Percentiles rank a stretch among this genome's conserved stretches.
phyloP scores from a whole-genome alignment of 2,113 vertebrate species.

The Stictonetta naevosa region DNA sequence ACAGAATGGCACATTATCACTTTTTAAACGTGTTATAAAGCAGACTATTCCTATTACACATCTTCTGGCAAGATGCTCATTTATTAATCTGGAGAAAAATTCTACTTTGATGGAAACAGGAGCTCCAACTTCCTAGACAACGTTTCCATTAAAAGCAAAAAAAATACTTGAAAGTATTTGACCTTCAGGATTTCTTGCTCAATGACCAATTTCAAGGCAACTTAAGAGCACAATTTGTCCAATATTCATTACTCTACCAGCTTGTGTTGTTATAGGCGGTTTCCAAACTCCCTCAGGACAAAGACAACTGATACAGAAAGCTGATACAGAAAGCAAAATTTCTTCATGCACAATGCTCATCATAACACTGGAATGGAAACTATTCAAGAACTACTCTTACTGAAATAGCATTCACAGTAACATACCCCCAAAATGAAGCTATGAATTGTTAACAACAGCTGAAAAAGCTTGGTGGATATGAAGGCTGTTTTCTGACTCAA shows the following conservation, averaged over 20 bases:
- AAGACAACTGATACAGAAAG: not conserved
- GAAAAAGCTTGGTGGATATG: too few species aligned
- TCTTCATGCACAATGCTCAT: not conserved
- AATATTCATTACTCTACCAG: not conserved
- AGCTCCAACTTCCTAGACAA: not conserved
- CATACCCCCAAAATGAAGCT: not conserved
- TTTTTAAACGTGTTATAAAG: not conserved
- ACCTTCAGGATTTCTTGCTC: not conserved
- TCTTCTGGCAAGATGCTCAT: not conserved
- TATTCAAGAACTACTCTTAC: not conserved
- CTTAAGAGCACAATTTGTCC: not conserved
- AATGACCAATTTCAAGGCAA: not conserved
- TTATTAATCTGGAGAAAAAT: not conserved
- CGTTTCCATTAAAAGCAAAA: not conserved
- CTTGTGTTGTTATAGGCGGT: not conserved
- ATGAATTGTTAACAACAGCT: not conserved
- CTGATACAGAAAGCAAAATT: not conserved
- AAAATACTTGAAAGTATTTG: not conserved
- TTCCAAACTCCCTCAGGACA: not conserved
- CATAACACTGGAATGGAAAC: not conserved
- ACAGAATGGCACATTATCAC: fast-evolving
- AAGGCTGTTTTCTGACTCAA: not conserved
- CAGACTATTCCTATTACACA: not conserved
- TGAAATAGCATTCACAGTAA: not conserved
- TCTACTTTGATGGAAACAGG: not conserved